Conservation (phyloP, 2,113 vertebrate species). For the mouse (Mus musculus) region DNA sequence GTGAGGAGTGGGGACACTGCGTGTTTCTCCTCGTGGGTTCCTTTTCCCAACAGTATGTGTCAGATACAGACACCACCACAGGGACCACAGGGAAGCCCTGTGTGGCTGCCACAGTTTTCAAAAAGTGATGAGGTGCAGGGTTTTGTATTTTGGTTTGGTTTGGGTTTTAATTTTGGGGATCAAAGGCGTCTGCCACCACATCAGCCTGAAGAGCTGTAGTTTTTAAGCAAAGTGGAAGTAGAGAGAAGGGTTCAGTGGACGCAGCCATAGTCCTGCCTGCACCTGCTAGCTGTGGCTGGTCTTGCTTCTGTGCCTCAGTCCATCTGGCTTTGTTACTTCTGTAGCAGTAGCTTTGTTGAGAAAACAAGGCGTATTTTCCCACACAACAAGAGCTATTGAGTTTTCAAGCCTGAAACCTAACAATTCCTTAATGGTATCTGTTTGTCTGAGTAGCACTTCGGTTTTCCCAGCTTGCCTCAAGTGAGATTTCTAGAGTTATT, state of each 20-base stretch:
- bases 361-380: not conserved
- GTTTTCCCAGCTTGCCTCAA: not conserved
- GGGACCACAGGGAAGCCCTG: not conserved
- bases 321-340: not conserved
- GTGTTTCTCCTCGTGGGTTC: not conserved
- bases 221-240: not conserved
- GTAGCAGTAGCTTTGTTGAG: not conserved
- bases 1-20: not conserved
- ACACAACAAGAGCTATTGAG: not conserved
- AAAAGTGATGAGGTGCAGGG: too few relatives aligned
- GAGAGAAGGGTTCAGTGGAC: not conserved
- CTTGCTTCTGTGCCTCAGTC: conserved; percentile 14
- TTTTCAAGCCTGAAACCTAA: not conserved
- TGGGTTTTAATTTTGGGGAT: not conserved
- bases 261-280: not conserved
- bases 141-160: not conserved
- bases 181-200: not conserved
- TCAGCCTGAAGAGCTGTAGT: not conserved
- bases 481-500: not conserved
- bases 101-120: not conserved
- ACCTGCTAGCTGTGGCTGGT: not conserved
- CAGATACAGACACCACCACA: not conserved
- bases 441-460: not conserved
- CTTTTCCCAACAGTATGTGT: not conserved
- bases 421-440: not conserved